Evolutionary conservation across 2,888 invertebrate genomes (phyloP), one percentile per base, ranked within the genome.

Genomic region (Dicranocentrus wangi): DNA sequence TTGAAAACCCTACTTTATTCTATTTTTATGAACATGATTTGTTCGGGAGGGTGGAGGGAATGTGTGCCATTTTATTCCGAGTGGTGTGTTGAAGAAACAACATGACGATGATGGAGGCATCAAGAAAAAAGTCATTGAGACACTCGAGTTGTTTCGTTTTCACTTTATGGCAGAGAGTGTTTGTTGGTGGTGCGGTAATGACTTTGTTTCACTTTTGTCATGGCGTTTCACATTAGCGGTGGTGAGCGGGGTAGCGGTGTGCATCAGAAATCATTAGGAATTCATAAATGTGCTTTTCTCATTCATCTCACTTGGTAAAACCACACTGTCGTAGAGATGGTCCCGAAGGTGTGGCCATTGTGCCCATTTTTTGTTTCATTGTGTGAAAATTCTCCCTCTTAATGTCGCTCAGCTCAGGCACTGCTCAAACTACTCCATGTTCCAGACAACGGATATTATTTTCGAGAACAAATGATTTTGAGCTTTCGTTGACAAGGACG

Each of bases 401-500:
- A 47, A 17, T 47, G 55, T 47, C 15, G n/a, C 5, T n/a, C 47
- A 10, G 17, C 15, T 47, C 13, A 39, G 39, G 39, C 13, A 39
- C 13, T 8, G 7, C 13, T 8, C 39, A 7, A 39, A 39, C 5
- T 8, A 39, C 39, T 39, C 7, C 55, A 5, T 25, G 23, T 55
- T 55, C 19, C 28, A 69, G 28, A 69, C 76, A 76, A 68, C 43
- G 53, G 60, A 43, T 32, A 65, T 28, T 76, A 21, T 47, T 69
- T 32, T 42, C 5, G 0, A 3, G 47, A 75, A 76, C 61, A 69
- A 76, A 68, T 76, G 69, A 69, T 76, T 76, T 51, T 17, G 61
- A 69, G 43, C 47, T 66, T 55, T 42, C 76, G 69, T 75, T 75
- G 76, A 76, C 76, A 76, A 76, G 76, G 76, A 76, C 76, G 51